phyloP scores from a whole-genome alignment of 2,888 invertebrate species.

The Nymphalis urticae region DNA sequence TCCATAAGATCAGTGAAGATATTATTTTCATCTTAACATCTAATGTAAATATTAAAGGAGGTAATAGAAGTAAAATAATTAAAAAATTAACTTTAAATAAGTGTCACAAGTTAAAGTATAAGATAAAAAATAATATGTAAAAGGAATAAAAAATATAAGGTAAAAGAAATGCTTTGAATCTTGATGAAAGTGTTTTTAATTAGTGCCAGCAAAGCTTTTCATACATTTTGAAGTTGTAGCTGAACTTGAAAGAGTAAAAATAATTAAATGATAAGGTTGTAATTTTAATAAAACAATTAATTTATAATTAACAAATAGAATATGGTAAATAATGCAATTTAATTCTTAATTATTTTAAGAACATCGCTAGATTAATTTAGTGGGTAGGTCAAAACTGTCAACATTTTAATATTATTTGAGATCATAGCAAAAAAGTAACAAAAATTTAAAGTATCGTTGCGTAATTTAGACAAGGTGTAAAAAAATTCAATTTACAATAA shows the following conservation, averaged over 20 bases:
- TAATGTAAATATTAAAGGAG: too few species aligned
- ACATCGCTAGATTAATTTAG: too few species aligned
- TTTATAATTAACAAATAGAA: too few species aligned
- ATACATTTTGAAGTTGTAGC: background rate
- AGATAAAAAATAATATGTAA: background rate
- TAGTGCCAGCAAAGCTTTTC: background rate
- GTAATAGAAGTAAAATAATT: too few species aligned
- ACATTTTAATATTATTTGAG: too few species aligned
- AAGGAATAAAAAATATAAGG: background rate
- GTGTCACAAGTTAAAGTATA: background rate
- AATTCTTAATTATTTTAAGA: too few species aligned
- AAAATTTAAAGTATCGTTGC: constrained; percentile 21
- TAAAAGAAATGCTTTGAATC: background rate
- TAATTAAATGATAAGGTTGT: too few species aligned
- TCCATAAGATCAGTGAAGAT: too few species aligned
- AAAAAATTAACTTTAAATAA: background rate
- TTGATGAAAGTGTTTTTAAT: constrained; percentile 10
- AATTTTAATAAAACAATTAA: too few species aligned
- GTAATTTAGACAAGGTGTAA: constrained; percentile 20
- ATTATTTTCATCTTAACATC: too few species aligned
- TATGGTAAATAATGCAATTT: too few species aligned
- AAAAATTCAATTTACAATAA: constrained; percentile 37
- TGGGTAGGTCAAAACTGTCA: too few species aligned
- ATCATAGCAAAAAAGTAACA: background rate
- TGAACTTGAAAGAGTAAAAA: background rate